Evolutionary conservation across 2,113 vertebrate species (phyloP), one percentile per base, ranked within the genome.

Genomic region (Columbina picui): DNA sequence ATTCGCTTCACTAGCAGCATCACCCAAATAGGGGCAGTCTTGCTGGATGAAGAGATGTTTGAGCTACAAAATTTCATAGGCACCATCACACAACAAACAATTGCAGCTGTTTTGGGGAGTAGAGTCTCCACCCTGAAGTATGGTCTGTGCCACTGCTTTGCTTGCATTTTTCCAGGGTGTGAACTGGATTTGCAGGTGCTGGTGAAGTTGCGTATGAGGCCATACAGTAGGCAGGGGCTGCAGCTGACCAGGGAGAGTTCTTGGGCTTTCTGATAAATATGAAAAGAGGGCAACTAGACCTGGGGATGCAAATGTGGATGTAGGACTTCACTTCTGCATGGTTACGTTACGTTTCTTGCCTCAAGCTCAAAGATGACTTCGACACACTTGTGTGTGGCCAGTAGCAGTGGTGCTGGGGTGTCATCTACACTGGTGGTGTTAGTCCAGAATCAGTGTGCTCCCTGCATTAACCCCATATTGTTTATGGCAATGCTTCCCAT

Each of bases 81-180:
- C 59, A 92, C 68, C 86, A 84, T 94, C 96, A 86, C 86, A 93
- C 91, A 95, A 93, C 67, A 80, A 60, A 47, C 82, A 85, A 25
- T 61, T 88, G 79, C 63, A 67, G n/a, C 86, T 92, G 76, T 57
- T 84, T 70, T 63, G 2, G 67, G 79, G 75, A 94, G 63, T 65
- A 60, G 76, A 93, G 86, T 59, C 94, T 90, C 92, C 91, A 84
- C 93, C 94, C 83, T 89, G 76, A 41, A 57, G 56, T 49, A 53
- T 86, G 85, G 90, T 87, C 83, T 59, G 14, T 86, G n/a, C 76
- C 67, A 86, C 50, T 30, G 67, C 68, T 89, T 71, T 0, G 0
- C 83, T 89, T 79, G 56, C 6, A 3, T 95, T 94, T 69, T 65
- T 67, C 84, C 39, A 32, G 68, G 88, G 92, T 30, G 83, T 38